Evolutionary conservation across 1,140 invertebrate genomes (phyloP), one percentile per base, ranked within the genome.

Genomic region (Halictus rubicundus): DNA sequence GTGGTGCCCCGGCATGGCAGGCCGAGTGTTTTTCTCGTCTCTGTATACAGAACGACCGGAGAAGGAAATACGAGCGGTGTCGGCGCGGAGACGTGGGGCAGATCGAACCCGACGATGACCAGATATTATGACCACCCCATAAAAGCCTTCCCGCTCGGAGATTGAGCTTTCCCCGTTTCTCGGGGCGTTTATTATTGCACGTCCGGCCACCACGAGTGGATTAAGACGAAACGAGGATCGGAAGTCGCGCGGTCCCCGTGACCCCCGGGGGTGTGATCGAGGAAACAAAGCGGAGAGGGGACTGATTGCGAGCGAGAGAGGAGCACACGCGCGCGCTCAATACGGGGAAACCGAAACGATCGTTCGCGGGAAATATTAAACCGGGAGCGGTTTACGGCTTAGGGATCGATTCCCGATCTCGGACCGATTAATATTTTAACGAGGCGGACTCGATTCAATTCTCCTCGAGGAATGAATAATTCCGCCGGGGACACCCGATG

Each of bases 161-260:
- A 92, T 92, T 91, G 91, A 90, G 85, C 88, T 87, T 85, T 82
- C 84, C 84, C 84, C 77, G 87, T 87, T 86, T 81, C 82, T 82
- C 85, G 72, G 72, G 78, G 64, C 84, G 74, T 83, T 92, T 92
- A 90, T 91, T 91, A 90, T 90, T 88, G 84, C 88, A 65, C 83
- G 80, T 80, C 78, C 82, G 78, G 73, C 73, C 78, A 72, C 69
- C 83, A 73, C 70, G 79, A 87, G 85, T 88, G 89, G 88, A 92
- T 92, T 92, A 91, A 90, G 91, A 90, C 81, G 84, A 79, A 87
- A 90, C 82, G 89, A 78, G 87, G 86, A 89, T 93, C 89, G 92
- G 88, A 91, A 92, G 89, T 91, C 87, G 86, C 86, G 80, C 57
- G 54, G 21, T 57, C 54, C 54, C 54, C 59, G 59, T 37, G 65